Evolutionary conservation across 2,888 invertebrate genomes (phyloP).

Genomic region (Aphidoletes aphidimyza): DNA sequence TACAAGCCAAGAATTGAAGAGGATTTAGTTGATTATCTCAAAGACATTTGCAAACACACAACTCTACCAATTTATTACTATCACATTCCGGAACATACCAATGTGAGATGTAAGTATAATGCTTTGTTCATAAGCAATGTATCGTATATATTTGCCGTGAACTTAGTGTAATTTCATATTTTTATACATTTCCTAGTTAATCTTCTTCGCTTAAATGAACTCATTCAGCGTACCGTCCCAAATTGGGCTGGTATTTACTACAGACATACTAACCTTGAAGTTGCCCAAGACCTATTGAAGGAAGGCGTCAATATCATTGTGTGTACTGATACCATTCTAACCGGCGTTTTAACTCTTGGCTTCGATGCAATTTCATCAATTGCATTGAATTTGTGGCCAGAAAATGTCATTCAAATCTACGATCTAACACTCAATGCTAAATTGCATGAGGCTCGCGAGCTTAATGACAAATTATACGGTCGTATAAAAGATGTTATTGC

Average conservation of each 20-base stretch:
- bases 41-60: conserved; percentile 74
- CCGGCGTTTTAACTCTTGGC: conserved; percentile 75
- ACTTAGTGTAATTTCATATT: background rate
- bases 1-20: conserved; percentile 74
- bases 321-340: conserved; percentile 74
- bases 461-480: background rate
- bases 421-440: conserved; percentile 66
- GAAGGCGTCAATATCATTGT: conserved; percentile 71
- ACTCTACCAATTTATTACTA: conserved; percentile 84
- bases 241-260: conserved; percentile 85
- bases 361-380: conserved; percentile 80
- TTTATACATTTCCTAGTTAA: conserved; percentile 69
- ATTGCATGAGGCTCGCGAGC: conserved; percentile 31
- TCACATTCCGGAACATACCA: conserved; percentile 80
- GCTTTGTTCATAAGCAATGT: background rate
- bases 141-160: background rate
- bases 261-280: conserved; percentile 77
- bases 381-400: conserved; percentile 74
- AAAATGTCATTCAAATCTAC: conserved; percentile 70
- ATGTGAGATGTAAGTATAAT: conserved; percentile 74
- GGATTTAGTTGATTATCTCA: conserved; percentile 75
- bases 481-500: background rate
- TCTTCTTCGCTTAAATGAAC: conserved; percentile 76
- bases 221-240: conserved; percentile 73
- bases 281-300: conserved; percentile 72